Percentiles rank a stretch among this genome's conserved stretches.
Evolutionary conservation across 92 coral and sea anemone species (phyloP).

Genomic region (Porites rus): DNA sequence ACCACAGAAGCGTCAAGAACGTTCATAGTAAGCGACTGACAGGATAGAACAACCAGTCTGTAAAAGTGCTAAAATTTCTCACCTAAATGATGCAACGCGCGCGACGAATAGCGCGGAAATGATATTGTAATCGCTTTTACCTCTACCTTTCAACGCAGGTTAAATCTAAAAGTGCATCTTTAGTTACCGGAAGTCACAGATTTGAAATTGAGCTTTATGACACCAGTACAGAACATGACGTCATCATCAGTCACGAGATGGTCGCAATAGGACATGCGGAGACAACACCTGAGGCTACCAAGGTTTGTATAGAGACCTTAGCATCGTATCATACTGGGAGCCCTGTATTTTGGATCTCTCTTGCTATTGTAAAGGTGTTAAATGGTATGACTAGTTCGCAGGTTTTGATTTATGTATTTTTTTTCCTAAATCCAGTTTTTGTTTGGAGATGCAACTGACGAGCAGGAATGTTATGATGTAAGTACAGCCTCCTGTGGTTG

Average conservation of each 20-base stretch:
- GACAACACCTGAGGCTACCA: constrained; percentile 84
- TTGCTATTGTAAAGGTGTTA: neutral
- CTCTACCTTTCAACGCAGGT: constrained; percentile 56
- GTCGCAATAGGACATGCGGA: constrained; percentile 89
- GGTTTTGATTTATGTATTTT: neutral
- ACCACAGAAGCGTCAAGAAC: no score
- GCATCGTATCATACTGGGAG: neutral
- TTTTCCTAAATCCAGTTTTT: constrained; percentile 16
- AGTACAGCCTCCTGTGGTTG: neutral
- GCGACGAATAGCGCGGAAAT: no score
- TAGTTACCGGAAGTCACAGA: constrained; percentile 85
- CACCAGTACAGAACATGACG: constrained; percentile 83
- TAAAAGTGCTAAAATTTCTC: no score
- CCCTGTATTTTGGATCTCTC: neutral
- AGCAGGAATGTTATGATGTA: constrained; percentile 5
- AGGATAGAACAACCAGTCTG: no score
- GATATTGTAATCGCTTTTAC: no score
- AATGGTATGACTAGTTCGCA: neutral
- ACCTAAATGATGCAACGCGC: no score
- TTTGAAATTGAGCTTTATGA: constrained; percentile 87
- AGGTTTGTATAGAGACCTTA: constrained; percentile 53
- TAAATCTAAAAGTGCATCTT: constrained; percentile 79
- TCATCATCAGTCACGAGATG: constrained; percentile 83
- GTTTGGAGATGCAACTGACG: constrained; percentile 17
- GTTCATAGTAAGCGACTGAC: no score